Base-by-base conservation (phyloP, 2,797 vertebrate species). In the Fistularia tabacaria region DNA sequence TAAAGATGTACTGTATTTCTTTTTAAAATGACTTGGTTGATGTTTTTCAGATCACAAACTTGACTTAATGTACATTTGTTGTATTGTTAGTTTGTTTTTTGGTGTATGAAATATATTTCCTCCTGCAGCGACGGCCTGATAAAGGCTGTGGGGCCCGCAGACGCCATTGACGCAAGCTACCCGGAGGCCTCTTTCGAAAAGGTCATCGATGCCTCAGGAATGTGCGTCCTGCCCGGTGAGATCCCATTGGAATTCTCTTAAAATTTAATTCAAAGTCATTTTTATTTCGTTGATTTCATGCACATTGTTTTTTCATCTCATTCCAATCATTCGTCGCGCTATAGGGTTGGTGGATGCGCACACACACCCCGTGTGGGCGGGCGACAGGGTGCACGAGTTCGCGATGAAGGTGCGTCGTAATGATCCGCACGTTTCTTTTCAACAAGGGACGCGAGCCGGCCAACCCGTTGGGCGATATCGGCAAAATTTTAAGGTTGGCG, bases 281-380 rank as follows among this genome's bases (percentile, higher is more conserved):
- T 25, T 25, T 25, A 25, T 25, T 25, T 25, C 25, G 25, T 3
- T 25, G 25, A 25, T 25, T 25, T 25, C 2, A 25, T 25, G 2
- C 25, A 25, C 5, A 25, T 25, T 25, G 5, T 25, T 2, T n/a
- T 25, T 25, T 25, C 25, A 25, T 25, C 25, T 25, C 25, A 3
- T 25, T 25, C 25, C 25, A 25, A 25, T 25, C 5, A 25, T 25
- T 25, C 5, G 25, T 25, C 5, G 2, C 5, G 25, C 25, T 25
- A 25, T 25, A 99, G 97, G 97, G 14, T 72, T 99, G 83, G 90
- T 98, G 64, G 97, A 99, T 54, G 94, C 94, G 13, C 97, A 99
- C 78, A 98, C 97, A 2, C 97, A 99, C 64, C 95, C 97, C 0
- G 94, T 99, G 40, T 99, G 97, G 97, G 94, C 93, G 62, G 97